These are phyloP conservation scores for Meriones unguiculatus DNA, from an alignment of 2,113 vertebrate species.

Conservation along the genomic window DNA sequence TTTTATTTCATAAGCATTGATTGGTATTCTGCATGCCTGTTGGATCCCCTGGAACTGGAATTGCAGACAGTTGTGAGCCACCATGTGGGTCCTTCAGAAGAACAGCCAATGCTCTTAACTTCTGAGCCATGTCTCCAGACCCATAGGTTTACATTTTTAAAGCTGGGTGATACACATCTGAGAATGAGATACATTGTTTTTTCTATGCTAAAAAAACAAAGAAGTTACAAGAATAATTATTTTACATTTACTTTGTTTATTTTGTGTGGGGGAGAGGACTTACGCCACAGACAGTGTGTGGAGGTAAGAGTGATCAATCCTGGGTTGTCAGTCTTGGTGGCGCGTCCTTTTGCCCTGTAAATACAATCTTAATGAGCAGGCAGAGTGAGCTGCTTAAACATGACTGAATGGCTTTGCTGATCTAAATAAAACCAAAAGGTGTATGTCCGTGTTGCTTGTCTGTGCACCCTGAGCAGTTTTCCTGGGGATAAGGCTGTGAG, in stretches of 20 bases:
- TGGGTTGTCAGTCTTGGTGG: not conserved
- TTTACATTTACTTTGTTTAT: not conserved
- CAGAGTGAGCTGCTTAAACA: constrained; percentile 34
- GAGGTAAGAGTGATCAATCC: not conserved
- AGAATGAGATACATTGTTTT: not conserved
- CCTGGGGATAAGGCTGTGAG: not conserved
- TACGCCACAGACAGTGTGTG: not conserved
- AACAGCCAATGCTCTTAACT: not conserved
- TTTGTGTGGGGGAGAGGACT: not conserved
- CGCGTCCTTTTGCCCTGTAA: not conserved
- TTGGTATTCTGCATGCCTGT: not conserved
- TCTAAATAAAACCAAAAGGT: constrained; percentile 4
- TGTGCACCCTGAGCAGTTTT: not conserved
- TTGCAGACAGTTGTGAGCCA: not conserved
- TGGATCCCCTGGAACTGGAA: not conserved
- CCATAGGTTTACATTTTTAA: not conserved
- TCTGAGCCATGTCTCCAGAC: not conserved
- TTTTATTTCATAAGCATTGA: not conserved
- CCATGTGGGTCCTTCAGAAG: not conserved
- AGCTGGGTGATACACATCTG: no score
- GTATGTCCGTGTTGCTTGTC: not conserved
- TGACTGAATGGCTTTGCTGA: constrained; percentile 43
- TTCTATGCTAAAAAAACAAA: not conserved
- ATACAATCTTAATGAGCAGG: constrained; percentile 30
- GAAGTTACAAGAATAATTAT: constrained; percentile 43